Evolutionary conservation across 2,888 invertebrate genomes (phyloP).

Genomic region (Agrilus cyanescens): DNA sequence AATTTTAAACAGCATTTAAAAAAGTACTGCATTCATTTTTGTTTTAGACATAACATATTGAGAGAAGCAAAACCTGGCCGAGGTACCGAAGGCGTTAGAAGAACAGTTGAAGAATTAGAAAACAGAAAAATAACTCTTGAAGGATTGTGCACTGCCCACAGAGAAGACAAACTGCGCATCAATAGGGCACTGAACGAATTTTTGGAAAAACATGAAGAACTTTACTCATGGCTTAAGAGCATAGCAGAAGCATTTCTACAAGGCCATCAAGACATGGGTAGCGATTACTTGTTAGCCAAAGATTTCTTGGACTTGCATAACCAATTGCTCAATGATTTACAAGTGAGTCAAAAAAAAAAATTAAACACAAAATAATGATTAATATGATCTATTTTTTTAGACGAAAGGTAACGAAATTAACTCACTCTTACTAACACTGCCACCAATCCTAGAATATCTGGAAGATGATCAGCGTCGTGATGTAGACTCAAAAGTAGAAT

Average conservation of each 20-base stretch:
- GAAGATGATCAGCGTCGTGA: constrained; percentile 53
- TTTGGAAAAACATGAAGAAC: constrained; percentile 53
- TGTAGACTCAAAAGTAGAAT: constrained; percentile 50
- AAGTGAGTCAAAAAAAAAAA: constrained; percentile 39
- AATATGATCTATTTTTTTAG: constrained; percentile 29
- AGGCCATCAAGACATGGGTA: constrained; percentile 65
- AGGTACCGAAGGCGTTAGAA: constrained; percentile 54
- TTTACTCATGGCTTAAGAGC: constrained; percentile 62
- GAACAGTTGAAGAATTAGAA: constrained; percentile 60
- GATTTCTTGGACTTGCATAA: constrained; percentile 65
- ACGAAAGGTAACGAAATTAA: constrained; percentile 58
- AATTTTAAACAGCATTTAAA: no score
- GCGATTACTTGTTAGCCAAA: constrained; percentile 48
- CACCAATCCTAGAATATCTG: constrained; percentile 49
- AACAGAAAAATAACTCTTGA: constrained; percentile 55
- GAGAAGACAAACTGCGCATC: constrained; percentile 57
- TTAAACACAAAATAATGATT: neutral
- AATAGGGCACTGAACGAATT: constrained; percentile 56
- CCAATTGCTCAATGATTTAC: constrained; percentile 59
- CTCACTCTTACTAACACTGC: constrained; percentile 48
- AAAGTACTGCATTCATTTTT: no score
- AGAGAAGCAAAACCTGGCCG: constrained; percentile 51
- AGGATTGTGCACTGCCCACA: constrained; percentile 51
- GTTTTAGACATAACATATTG: constrained; percentile 45
- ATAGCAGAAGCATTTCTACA: constrained; percentile 62